Percentiles rank a stretch among this genome's conserved stretches.
These are phyloP conservation scores for Galaxea fascicularis DNA, from an alignment of 92 coral and sea anemone genomes.

Conservation along the genomic window DNA sequence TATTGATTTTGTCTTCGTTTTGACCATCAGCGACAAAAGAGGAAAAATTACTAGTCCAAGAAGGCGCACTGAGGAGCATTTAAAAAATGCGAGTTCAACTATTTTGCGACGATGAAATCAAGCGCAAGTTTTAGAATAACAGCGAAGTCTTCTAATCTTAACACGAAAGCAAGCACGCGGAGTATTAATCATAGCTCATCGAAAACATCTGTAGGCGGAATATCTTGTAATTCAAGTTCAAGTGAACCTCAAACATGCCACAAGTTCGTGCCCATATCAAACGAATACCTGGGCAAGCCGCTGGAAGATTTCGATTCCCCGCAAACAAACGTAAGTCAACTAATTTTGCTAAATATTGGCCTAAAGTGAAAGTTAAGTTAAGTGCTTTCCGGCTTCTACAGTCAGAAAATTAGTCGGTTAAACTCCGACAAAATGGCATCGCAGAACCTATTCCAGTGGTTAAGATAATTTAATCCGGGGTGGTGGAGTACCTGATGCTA, in stretches of 20 bases:
- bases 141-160: conserved; percentile 36
- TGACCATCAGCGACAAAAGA: conserved; percentile 15
- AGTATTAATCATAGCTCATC: background rate
- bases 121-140: conserved; percentile 82
- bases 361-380: conserved; percentile 16
- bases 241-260: conserved; percentile 33
- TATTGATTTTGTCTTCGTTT: conserved; percentile 12
- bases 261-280: conserved; percentile 51
- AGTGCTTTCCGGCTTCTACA: conserved; percentile 7
- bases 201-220: background rate
- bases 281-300: conserved; percentile 59
- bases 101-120: conserved; percentile 70
- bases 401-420: conserved; percentile 12
- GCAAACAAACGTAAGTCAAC: conserved; percentile 74
- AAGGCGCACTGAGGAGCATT: conserved; percentile 14
- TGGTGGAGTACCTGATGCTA: background rate
- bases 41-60: background rate
- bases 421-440: background rate
- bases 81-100: conserved; percentile 36
- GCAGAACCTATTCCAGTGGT: background rate
- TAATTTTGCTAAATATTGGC: conserved; percentile 36
- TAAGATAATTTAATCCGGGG: background rate
- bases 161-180: background rate
- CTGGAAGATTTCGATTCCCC: conserved; percentile 86
- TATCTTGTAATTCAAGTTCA: conserved; percentile 3